A percentile compares a stretch with the other conserved stretches of the same genome.
phyloP scores from a whole-genome alignment of 2,888 invertebrate genomes.

The Pocota personata region DNA sequence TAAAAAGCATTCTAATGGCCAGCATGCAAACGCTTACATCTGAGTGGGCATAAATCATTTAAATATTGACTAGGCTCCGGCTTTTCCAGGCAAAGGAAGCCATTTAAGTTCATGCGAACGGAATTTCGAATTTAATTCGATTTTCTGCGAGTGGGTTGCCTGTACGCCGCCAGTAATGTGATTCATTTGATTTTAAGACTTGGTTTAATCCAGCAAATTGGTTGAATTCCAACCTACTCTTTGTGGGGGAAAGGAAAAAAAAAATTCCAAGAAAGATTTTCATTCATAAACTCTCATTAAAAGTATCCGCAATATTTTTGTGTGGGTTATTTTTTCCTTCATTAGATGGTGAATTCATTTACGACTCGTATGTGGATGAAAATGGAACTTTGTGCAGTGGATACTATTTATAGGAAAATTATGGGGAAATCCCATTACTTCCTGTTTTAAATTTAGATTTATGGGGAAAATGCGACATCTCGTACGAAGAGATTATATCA shows the following conservation, averaged over 20 bases:
- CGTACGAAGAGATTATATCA: too few relatives aligned
- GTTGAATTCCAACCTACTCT: constrained; percentile 27
- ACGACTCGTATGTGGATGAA: constrained; percentile 12
- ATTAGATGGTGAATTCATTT: constrained; percentile 12
- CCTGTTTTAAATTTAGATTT: not conserved
- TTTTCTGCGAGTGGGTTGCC: constrained; percentile 16
- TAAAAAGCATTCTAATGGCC: constrained; percentile 41
- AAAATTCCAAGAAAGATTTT: constrained; percentile 32
- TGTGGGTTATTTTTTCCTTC: constrained; percentile 34
- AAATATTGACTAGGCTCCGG: constrained; percentile 26
- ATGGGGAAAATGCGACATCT: not conserved
- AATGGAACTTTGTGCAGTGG: not conserved
- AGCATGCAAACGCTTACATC: not conserved
- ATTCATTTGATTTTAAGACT: constrained; percentile 17
- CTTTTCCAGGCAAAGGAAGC: not conserved
- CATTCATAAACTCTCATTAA: constrained; percentile 64
- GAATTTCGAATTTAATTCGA: constrained; percentile 23
- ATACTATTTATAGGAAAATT: not conserved
- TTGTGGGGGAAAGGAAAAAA: not conserved
- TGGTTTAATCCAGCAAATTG: not conserved
- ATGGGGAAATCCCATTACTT: not conserved
- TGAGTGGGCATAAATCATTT: constrained; percentile 40
- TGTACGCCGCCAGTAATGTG: not conserved
- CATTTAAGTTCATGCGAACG: constrained; percentile 28
- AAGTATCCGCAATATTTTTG: constrained; percentile 5